These are phyloP conservation scores for Columba livia DNA, from an alignment of 2,113 vertebrate genomes.

Conservation along the genomic window DNA sequence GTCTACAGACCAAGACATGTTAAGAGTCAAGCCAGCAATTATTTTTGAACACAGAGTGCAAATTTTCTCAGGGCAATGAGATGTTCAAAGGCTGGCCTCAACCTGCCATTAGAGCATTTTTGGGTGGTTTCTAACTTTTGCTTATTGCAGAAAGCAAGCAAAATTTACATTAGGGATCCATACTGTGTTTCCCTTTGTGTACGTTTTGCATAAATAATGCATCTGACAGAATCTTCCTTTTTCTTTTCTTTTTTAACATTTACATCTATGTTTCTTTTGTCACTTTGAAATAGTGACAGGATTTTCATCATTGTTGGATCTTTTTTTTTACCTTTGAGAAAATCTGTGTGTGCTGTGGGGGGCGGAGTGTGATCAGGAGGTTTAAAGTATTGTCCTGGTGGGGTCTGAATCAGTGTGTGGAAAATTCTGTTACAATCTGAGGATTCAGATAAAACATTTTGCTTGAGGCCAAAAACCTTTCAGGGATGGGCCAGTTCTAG, in stretches of 20 bases:
- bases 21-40: constrained; percentile 21
- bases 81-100: constrained; percentile 23
- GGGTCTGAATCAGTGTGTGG: neutral
- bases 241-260: neutral
- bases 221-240: neutral
- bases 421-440: neutral
- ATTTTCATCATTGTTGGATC: neutral
- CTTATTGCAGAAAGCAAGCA: neutral
- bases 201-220: neutral
- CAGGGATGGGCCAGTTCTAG: constrained; percentile 36
- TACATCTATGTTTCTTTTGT: neutral
- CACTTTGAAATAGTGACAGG: neutral
- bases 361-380: neutral
- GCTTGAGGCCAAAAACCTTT: neutral
- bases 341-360: neutral
- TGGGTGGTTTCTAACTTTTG: constrained; percentile 11
- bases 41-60: constrained; percentile 6
- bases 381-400: neutral
- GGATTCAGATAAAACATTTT: neutral
- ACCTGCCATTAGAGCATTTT: constrained; percentile 4
- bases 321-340: neutral
- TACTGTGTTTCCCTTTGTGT: neutral
- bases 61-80: constrained; percentile 41
- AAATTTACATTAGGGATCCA: neutral
- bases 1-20: neutral